Conservation (phyloP, 2,113 vertebrate species). For the Burhinus bistriatus region DNA sequence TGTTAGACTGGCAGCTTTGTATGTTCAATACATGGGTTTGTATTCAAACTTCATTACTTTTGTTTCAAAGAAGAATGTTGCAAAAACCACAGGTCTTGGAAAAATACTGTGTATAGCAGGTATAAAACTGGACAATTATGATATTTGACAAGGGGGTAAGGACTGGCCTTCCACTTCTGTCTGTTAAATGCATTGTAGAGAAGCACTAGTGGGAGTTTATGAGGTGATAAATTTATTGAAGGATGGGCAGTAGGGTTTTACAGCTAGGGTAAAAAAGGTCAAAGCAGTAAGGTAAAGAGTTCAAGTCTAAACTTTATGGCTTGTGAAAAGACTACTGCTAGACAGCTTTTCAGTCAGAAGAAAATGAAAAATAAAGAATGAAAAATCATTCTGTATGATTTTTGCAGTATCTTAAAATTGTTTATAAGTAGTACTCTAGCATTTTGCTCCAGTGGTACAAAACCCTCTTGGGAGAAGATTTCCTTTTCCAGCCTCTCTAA, state of each 20-base stretch:
- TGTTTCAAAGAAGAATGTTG: neutral
- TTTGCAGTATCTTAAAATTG: neutral
- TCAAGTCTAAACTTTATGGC: constrained; percentile 81
- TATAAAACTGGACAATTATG: neutral
- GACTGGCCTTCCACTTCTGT: neutral
- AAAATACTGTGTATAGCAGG: fast-evolving
- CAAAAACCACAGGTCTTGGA: neutral
- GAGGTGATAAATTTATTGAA: constrained; percentile 80
- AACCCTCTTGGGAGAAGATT: neutral
- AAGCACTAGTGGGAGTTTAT: constrained; percentile 63
- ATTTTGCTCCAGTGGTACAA: neutral
- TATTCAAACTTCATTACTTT: neutral
- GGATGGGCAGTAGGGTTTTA: constrained; percentile 77
- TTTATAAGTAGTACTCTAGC: neutral
- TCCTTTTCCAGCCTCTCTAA: neutral
- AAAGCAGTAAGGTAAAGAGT: constrained; percentile 75
- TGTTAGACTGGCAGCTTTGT: neutral
- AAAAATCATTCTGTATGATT: neutral
- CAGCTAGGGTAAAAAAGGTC: constrained; percentile 70
- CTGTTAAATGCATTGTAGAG: constrained; percentile 21
- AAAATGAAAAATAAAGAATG: constrained; percentile 3
- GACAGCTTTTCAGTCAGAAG: constrained; percentile 40
- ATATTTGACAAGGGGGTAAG: neutral
- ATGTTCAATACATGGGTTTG: neutral
- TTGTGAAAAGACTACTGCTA: constrained; percentile 72